Percentiles rank a stretch among this genome's conserved stretches.
These are phyloP conservation scores for Agrilus planipennis DNA, from an alignment of 1,140 invertebrate genomes.

Conservation along the genomic window DNA sequence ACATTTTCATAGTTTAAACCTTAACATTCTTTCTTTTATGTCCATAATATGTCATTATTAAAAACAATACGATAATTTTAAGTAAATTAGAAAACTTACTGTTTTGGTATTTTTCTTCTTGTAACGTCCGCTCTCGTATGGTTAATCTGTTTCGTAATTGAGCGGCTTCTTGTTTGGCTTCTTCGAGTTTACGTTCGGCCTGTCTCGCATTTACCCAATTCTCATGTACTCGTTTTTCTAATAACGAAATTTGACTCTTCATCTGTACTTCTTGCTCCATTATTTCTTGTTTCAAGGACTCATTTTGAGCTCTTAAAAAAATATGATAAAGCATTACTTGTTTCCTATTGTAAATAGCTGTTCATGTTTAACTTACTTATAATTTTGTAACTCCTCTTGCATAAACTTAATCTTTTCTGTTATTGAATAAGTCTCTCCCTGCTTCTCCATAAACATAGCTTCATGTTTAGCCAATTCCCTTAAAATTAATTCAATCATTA, in stretches of 20 bases:
- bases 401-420: slow-evolving; percentile 62
- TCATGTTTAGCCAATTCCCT: slow-evolving; percentile 72
- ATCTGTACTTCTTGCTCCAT: slow-evolving; percentile 66
- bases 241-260: slow-evolving; percentile 56
- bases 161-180: slow-evolving; percentile 59
- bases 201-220: slow-evolving; percentile 66
- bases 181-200: slow-evolving; percentile 62
- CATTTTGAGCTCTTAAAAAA: slow-evolving; percentile 47
- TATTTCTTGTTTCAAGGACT: slow-evolving; percentile 64
- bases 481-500: slow-evolving; percentile 23
- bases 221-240: slow-evolving; percentile 66
- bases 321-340: not conserved
- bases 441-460: slow-evolving; percentile 67
- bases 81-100: slow-evolving; percentile 21
- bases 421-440: slow-evolving; percentile 67
- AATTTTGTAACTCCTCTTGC: slow-evolving; percentile 68
- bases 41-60: too few species aligned
- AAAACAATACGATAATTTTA: too few species aligned
- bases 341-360: not conserved
- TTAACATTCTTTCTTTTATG: too few species aligned
- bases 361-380: slow-evolving; percentile 53
- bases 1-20: too few species aligned
- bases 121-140: slow-evolving; percentile 41
- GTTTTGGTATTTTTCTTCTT: slow-evolving; percentile 28
- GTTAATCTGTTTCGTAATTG: slow-evolving; percentile 60